Percentiles rank a stretch among this genome's conserved stretches.
Evolutionary conservation across 2,797 vertebrate genomes (phyloP).

Genomic region (Dendrocincla fuliginosa): DNA sequence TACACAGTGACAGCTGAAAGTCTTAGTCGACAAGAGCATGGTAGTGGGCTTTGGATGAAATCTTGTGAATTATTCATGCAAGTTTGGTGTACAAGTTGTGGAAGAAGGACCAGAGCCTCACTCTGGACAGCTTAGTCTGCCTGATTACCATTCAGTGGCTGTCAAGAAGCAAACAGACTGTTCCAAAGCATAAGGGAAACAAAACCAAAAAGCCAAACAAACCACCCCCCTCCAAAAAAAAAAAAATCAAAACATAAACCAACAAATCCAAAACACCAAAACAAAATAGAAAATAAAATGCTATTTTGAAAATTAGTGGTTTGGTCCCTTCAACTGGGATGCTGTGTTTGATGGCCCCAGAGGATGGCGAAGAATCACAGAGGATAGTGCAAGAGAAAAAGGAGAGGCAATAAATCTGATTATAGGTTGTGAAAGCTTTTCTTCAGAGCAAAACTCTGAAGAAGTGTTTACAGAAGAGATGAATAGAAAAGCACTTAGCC

Average conservation of each 20-base stretch:
- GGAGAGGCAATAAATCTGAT: background rate
- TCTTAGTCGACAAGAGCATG: background rate
- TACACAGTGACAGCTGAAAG: background rate
- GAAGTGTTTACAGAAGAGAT: slow-evolving; percentile 4
- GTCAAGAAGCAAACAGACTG: background rate
- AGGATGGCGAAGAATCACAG: background rate
- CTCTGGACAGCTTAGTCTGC: background rate
- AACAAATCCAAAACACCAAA: background rate
- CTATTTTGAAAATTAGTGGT: slow-evolving; percentile 11
- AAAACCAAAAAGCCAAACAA: background rate
- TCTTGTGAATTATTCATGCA: background rate
- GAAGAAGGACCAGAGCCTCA: background rate
- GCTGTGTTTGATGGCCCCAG: background rate
- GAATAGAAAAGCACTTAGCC: slow-evolving; percentile 19
- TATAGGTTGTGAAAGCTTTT: background rate
- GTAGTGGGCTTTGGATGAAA: background rate
- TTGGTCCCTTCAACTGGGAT: background rate
- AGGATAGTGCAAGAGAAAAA: background rate
- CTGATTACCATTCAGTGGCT: background rate
- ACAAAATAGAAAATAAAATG: background rate
- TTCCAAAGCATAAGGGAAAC: background rate
- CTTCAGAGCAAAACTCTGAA: background rate
- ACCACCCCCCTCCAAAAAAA: background rate
- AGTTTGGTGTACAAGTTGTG: background rate
- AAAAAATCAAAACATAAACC: background rate